phyloP scores from a whole-genome alignment of 1,140 invertebrate genomes.

The Microplitis demolitor region DNA sequence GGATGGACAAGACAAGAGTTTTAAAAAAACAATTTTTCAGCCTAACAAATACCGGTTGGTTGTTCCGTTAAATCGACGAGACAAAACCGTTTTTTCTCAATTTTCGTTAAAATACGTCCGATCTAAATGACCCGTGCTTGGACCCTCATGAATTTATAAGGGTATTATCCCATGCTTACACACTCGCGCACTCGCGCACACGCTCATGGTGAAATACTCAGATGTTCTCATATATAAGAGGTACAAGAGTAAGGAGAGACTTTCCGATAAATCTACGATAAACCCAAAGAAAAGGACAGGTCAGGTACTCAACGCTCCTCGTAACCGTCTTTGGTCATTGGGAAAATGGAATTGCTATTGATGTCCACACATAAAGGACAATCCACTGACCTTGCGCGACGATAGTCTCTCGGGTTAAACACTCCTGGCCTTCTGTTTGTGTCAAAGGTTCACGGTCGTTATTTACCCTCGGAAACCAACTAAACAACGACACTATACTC shows the following conservation, averaged over 20 bases:
- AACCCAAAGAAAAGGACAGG: slow-evolving; percentile 21
- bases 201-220: not conserved
- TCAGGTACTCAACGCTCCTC: slow-evolving; percentile 29
- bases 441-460: slow-evolving; percentile 48
- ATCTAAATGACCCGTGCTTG: slow-evolving; percentile 37
- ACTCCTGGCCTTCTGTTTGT: slow-evolving; percentile 39
- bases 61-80: not conserved
- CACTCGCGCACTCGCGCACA: too few species aligned
- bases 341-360: not conserved
- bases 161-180: slow-evolving; percentile 38
- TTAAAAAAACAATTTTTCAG: too few species aligned
- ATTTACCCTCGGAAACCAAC: slow-evolving; percentile 22
- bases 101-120: slow-evolving; percentile 2
- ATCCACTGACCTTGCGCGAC: slow-evolving; percentile 15
- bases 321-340: slow-evolving; percentile 25
- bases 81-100: not conserved
- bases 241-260: slow-evolving; percentile 14
- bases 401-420: slow-evolving; percentile 40
- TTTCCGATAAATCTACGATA: slow-evolving; percentile 47
- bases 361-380: not conserved
- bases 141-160: slow-evolving; percentile 49
- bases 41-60: not conserved
- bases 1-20: too few species aligned
- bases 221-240: not conserved
- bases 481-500: not conserved